Conservation (phyloP, 2,888 invertebrate species). For the Folsomia candida region DNA sequence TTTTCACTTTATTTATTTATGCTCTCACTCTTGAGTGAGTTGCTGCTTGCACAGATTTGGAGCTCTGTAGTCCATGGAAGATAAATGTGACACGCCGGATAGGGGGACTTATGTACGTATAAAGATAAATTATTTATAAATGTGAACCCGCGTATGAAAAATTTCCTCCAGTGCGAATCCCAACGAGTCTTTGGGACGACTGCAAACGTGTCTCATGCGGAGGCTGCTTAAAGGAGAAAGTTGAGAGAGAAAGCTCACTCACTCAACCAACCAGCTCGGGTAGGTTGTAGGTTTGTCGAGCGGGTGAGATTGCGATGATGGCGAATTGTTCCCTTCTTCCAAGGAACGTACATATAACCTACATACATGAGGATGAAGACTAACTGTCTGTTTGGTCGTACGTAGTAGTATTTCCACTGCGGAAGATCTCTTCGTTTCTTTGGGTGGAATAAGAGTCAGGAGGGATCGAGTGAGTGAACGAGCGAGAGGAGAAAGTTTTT, state of each 20-base stretch:
- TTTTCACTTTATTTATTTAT: neutral
- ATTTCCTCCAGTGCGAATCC: neutral
- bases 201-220: neutral
- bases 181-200: neutral
- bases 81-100: neutral
- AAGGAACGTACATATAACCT: no score
- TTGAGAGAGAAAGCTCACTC: neutral
- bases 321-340: no score
- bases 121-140: conserved; percentile 7
- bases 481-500: no score
- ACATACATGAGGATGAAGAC: no score
- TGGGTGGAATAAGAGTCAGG: no score
- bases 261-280: no score
- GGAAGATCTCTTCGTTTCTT: no score
- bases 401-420: no score
- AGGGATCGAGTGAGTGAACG: no score
- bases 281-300: no score
- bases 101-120: neutral
- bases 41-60: conserved; percentile 4
- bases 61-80: neutral
- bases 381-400: no score
- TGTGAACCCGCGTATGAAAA: neutral
- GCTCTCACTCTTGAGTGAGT: neutral
- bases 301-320: no score
- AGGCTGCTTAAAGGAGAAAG: neutral